A percentile compares a stretch with the other conserved stretches of the same genome.
Conservation (phyloP, 2,888 invertebrate species). For the Seira musarum region DNA sequence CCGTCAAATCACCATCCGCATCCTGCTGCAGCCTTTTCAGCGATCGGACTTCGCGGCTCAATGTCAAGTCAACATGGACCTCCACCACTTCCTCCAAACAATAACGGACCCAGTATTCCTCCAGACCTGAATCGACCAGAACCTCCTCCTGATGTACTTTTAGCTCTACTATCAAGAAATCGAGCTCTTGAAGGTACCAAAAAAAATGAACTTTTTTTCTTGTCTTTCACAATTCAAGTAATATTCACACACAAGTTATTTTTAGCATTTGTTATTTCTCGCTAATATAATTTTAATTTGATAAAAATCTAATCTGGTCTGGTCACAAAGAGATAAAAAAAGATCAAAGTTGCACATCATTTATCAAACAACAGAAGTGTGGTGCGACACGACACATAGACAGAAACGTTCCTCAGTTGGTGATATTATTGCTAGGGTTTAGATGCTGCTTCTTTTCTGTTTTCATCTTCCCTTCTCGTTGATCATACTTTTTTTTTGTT, state of each 20-base stretch:
- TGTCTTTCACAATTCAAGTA: neutral
- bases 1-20: conserved; percentile 58
- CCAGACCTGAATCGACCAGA: conserved; percentile 62
- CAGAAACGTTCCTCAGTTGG: neutral
- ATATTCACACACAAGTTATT: neutral
- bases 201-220: neutral
- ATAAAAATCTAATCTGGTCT: conserved; percentile 39
- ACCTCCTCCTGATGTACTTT: conserved; percentile 84
- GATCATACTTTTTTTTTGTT: conserved; percentile 28
- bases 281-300: conserved; percentile 19
- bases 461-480: neutral
- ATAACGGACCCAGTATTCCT: conserved; percentile 60
- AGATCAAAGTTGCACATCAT: conserved; percentile 32
- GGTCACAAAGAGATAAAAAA: conserved; percentile 19
- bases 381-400: neutral
- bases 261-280: neutral
- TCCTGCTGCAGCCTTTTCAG: conserved; percentile 49
- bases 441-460: too few species aligned
- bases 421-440: neutral
- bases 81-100: conserved; percentile 57
- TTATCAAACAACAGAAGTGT: conserved; percentile 21
- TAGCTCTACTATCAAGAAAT: conserved; percentile 88
- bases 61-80: conserved; percentile 57
- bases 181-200: conserved; percentile 90
- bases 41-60: conserved; percentile 51